Conservation (phyloP, 2,888 invertebrate genomes). For the Octodonta nipae region DNA sequence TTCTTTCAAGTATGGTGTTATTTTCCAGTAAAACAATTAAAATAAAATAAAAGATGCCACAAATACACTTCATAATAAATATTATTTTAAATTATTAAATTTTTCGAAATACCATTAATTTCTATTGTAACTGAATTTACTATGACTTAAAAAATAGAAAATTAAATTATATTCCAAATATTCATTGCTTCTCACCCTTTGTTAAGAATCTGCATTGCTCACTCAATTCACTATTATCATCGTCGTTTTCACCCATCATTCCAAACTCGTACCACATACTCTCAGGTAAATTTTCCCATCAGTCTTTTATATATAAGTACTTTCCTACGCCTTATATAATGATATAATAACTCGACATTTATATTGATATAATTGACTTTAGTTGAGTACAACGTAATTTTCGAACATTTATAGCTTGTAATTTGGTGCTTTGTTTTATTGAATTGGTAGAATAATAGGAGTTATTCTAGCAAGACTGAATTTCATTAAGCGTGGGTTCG, state of each 20-base stretch:
- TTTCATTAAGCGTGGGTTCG: no score
- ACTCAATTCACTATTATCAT: slow-evolving; percentile 62
- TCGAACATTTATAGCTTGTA: slow-evolving; percentile 13
- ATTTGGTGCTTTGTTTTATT: slow-evolving; percentile 14
- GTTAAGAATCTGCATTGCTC: slow-evolving; percentile 58
- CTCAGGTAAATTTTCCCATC: slow-evolving; percentile 12
- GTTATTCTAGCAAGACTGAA: no score
- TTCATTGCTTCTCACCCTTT: slow-evolving; percentile 48
- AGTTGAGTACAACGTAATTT: slow-evolving; percentile 11
- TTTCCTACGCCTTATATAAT: slow-evolving; percentile 10
- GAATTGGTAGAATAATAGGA: slow-evolving; percentile 11
- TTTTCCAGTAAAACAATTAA: no score
- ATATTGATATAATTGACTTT: slow-evolving; percentile 10
- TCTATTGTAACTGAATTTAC: no score
- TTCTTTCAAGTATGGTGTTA: no score
- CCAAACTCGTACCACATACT: slow-evolving; percentile 19
- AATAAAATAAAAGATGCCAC: no score
- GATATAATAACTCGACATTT: slow-evolving; percentile 14
- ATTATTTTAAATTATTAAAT: no score
- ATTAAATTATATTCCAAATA: no score
- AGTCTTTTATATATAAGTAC: slow-evolving; percentile 15
- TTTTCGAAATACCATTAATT: no score
- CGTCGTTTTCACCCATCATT: slow-evolving; percentile 52
- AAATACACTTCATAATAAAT: no score
- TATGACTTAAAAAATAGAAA: no score